Evolutionary conservation across 2,888 invertebrate genomes (phyloP), one percentile per base, ranked within the genome.

Genomic region (Alloplasta piceator): DNA sequence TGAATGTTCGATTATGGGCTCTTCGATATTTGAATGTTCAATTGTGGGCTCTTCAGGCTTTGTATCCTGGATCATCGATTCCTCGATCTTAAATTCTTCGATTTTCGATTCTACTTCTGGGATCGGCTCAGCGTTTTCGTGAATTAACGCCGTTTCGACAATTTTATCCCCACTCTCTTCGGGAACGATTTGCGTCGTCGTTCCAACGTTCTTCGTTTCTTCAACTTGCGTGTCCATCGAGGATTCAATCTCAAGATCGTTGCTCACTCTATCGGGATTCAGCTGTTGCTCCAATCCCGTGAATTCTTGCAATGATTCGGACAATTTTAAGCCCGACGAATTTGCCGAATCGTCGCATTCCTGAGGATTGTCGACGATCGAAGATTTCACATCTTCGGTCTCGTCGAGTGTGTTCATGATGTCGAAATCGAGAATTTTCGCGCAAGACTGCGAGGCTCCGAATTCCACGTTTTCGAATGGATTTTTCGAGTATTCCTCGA

Each of bases 241-340:
- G 26, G 26, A 60, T 48, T 78, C 68, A 0, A 55, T 46, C 14
- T 78, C 63, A 38, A 76, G 43, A n/a, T 74, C 83, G 36, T 73
- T 68, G 48, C 72, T 82, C 5, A 63, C 67, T n/a, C 72, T 71
- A 6, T 67, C 67, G 0, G 89, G 85, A 55, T 82, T 83, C 9
- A 90, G 82, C 26, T 89, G 85, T 36, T 86, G 84, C 67, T 90
- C 90, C 10, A 90, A 64, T 16, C 89, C 90, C 0, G 90, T 90
- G 36, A 90, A 90, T 66, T 90, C 90, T 71, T 90, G 90, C 66
- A 90, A 78, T 0, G 89, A 89, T 56, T 89, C 89, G 0, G 90
- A 89, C 7, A 90, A 55, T 80, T 89, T 87, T 41, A 89, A 77
- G 26, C 80, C 74, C 7, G 70, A 63, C 6, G 79, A 52, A 36